phyloP scores from a whole-genome alignment of 2,113 vertebrate genomes.

The Arothron firmamentum region DNA sequence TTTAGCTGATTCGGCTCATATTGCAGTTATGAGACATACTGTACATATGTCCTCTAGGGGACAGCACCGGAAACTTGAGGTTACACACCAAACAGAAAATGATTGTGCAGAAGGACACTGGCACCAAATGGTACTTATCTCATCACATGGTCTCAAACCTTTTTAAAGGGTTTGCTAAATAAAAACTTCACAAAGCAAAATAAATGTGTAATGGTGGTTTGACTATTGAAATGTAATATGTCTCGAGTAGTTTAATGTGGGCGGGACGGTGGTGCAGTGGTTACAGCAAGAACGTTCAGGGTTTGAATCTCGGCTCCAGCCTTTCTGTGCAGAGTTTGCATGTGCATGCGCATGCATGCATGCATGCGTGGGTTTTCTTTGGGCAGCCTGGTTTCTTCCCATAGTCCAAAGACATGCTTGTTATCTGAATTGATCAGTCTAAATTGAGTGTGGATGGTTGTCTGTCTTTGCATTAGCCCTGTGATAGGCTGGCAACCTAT shows the following conservation, averaged over 20 bases:
- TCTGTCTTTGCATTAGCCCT: too few species aligned
- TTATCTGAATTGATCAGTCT: too few species aligned
- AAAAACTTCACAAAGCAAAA: not conserved
- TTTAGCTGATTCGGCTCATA: not conserved
- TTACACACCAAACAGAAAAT: constrained; percentile 3
- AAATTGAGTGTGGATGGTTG: too few species aligned
- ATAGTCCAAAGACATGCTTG: too few species aligned
- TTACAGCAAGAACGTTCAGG: too few species aligned
- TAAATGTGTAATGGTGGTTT: not conserved
- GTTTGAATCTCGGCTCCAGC: too few species aligned
- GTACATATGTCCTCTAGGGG: constrained; percentile 54
- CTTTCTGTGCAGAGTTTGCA: too few species aligned
- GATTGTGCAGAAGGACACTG: not conserved
- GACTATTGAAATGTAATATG: not conserved
- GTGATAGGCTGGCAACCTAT: too few species aligned
- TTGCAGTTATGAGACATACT: not conserved
- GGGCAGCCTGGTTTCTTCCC: too few species aligned
- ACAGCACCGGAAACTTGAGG: constrained; percentile 27
- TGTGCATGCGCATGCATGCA: too few species aligned
- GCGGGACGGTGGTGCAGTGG: too few species aligned
- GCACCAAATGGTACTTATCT: not conserved
- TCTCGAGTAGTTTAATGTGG: not conserved
- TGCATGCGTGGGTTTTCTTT: too few species aligned
- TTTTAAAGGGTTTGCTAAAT: not conserved
- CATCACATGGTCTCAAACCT: not conserved